A percentile compares a stretch with the other conserved stretches of the same genome.
These are phyloP conservation scores for Ophion obscuratus DNA, from an alignment of 2,888 invertebrate species.

Conservation along the genomic window DNA sequence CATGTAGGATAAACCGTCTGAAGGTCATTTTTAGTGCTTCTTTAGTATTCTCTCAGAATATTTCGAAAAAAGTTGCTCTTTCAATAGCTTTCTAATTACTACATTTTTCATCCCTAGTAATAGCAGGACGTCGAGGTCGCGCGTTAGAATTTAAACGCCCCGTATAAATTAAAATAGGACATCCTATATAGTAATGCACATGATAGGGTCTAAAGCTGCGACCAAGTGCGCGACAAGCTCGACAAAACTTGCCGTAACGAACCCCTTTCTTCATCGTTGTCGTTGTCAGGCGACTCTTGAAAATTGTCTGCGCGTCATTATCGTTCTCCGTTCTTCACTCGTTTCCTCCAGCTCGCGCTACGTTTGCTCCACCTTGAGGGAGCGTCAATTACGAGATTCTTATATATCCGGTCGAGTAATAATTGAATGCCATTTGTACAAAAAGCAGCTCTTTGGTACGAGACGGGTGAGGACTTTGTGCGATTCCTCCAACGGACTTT, in stretches of 20 bases:
- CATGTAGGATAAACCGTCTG: too few species aligned
- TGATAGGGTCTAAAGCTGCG: not conserved
- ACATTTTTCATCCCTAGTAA: not conserved
- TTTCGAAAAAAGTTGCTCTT: not conserved
- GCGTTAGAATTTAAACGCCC: not conserved
- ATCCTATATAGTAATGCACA: constrained; percentile 8
- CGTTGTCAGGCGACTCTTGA: constrained; percentile 16
- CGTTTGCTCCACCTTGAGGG: not conserved
- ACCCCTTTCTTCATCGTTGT: constrained; percentile 35
- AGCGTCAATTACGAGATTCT: not conserved
- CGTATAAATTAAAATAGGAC: not conserved
- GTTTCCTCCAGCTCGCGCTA: not conserved
- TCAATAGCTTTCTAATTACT: not conserved
- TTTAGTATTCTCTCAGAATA: too few species aligned
- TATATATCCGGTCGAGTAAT: not conserved
- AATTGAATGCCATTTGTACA: not conserved
- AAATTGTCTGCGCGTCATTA: constrained; percentile 44
- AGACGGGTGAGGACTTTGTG: not conserved
- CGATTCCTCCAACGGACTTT: constrained; percentile 16
- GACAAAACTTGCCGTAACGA: constrained; percentile 29
- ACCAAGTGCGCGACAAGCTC: constrained; percentile 16
- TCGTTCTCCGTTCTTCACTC: not conserved
- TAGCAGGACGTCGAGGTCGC: not conserved
- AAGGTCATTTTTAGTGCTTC: too few species aligned
- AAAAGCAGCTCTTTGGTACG: not conserved